Percentiles rank a stretch among this genome's conserved stretches.
phyloP scores from a whole-genome alignment of 2,888 invertebrate genomes.

The Papilio protenor region DNA sequence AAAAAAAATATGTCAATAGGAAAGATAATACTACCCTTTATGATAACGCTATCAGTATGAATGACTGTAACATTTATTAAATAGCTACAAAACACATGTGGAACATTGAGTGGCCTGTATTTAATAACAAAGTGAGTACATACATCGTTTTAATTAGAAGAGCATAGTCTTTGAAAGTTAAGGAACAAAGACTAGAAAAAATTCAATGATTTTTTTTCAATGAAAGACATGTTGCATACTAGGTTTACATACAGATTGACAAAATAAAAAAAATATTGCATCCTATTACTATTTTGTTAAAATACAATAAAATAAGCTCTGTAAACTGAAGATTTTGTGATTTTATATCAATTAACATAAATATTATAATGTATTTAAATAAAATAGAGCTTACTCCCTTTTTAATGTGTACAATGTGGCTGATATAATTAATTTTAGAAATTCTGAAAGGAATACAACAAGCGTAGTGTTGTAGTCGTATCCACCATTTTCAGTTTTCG shows the following conservation, averaged over 20 bases:
- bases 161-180: neutral
- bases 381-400: slow-evolving; percentile 67
- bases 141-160: no score
- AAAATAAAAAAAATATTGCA: neutral
- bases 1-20: neutral
- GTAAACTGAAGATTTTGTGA: neutral
- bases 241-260: neutral
- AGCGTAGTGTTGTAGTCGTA: slow-evolving; percentile 95
- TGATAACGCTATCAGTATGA: neutral
- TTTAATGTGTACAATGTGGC: slow-evolving; percentile 87
- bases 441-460: slow-evolving; percentile 94
- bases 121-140: no score
- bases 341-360: neutral
- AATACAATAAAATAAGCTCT: neutral
- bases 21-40: neutral
- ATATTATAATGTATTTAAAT: neutral
- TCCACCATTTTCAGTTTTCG: slow-evolving; percentile 90
- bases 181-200: neutral
- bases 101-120: neutral
- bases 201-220: no score
- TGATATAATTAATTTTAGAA: slow-evolving; percentile 92
- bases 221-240: no score
- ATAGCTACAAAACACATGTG: neutral
- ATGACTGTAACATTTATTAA: neutral
- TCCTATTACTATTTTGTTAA: neutral